Conservation (phyloP, 2,888 invertebrate genomes). For the Pheosia gnoma region DNA sequence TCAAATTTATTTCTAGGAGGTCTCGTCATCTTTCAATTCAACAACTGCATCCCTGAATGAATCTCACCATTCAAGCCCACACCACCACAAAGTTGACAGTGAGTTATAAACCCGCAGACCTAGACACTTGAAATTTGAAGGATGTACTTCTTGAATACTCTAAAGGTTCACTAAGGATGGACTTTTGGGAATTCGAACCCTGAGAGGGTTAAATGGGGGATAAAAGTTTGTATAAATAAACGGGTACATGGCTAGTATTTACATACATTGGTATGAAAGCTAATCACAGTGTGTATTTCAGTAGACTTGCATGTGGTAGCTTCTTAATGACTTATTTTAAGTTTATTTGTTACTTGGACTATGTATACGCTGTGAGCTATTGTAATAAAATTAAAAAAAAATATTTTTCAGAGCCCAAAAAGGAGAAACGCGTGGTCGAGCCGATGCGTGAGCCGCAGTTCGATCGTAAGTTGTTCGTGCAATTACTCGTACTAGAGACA, state of each 20-base stretch:
- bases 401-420: constrained; percentile 31
- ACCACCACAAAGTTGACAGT: constrained; percentile 15
- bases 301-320: too few species aligned
- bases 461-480: constrained; percentile 50
- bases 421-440: constrained; percentile 38
- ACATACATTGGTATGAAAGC: too few species aligned
- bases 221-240: too few species aligned
- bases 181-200: too few species aligned
- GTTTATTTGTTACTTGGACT: too few species aligned
- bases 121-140: neutral
- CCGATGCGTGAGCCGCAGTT: constrained; percentile 61
- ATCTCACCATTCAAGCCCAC: neutral
- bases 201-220: too few species aligned
- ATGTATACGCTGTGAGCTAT: too few species aligned
- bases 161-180: too few species aligned
- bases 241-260: too few species aligned
- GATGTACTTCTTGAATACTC: too few species aligned
- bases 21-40: constrained; percentile 21
- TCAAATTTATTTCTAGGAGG: constrained; percentile 7
- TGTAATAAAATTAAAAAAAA: neutral
- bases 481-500: neutral
- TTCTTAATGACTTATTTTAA: too few species aligned
- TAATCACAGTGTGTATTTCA: too few species aligned
- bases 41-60: constrained; percentile 16
- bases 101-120: constrained; percentile 14